Base-by-base conservation (phyloP, 2,888 invertebrate genomes). In the Aelia acuminata region DNA sequence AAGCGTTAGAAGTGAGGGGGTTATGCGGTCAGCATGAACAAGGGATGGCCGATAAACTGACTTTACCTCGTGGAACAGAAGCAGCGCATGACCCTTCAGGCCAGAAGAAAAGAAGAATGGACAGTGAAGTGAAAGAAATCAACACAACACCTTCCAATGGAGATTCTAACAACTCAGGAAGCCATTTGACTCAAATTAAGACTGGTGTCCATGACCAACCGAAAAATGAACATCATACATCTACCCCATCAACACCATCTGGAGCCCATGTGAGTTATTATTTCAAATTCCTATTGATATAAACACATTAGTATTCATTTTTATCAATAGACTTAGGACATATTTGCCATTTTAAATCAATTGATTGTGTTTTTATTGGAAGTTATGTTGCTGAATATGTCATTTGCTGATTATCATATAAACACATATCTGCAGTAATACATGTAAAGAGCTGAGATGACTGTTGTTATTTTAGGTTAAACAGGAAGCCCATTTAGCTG, bases 1-100 rank as follows among this genome's bases (percentile, higher is more conserved):
- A 97, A 91, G 96, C 96, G 26, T 92, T 97, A 91, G 96, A 97
- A 91, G 96, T 97, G 89, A 94, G 96, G 91, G 97, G 97, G 91
- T 91, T 94, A 63, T 93, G 93, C 90, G 93, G 93, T 22, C 90
- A 90, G 39, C 88, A 89, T 87, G 86, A 88, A 26, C 57, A 87
- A 47, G 89, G 88, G 15, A 53, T 89, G 70, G 88, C 88, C 47
- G 88, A 89, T 63, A 89, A 89, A 70, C 35, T 89, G 47, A 50
- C 89, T 22, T 47, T 89, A 35, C 88, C 87, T 10, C 75, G 89
- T 20, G 90, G 89, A 39, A 90, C 90, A 35, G 89, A 89, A 87
- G 89, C 89, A 18, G 88, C 88, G 0, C 85, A 88, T 26, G 89
- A 86, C 22, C 26, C 88, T 13, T 87, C 80, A 31, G 87, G 63